Evolutionary conservation across 2,113 vertebrate genomes (phyloP).

Genomic region (Sylvietta virens): DNA sequence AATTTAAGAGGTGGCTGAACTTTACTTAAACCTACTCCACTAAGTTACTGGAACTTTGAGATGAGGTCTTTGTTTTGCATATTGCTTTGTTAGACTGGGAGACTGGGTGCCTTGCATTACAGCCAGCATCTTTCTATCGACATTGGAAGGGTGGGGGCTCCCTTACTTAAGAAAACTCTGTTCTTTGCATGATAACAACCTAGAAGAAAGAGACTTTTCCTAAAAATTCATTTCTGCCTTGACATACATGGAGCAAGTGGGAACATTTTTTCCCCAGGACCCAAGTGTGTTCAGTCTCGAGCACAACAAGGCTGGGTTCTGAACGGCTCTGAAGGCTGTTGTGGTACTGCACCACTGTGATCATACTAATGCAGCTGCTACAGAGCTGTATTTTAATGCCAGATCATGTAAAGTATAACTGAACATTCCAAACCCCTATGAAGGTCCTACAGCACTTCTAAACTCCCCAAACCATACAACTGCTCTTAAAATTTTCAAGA

Average conservation of each 20-base stretch:
- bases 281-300: not conserved
- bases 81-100: not conserved
- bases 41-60: not conserved
- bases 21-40: not conserved
- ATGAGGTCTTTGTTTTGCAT: not conserved
- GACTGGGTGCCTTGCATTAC: not conserved
- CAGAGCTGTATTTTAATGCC: not conserved
- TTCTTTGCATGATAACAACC: not conserved
- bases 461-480: not conserved
- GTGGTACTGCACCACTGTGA: not conserved
- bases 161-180: not conserved
- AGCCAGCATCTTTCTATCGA: fast-evolving
- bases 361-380: not conserved
- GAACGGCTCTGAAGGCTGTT: not conserved
- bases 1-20: not conserved
- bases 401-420: not conserved
- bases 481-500: not conserved
- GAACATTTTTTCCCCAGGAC: not conserved
- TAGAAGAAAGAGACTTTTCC: not conserved
- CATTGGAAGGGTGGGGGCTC: not conserved
- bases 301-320: not conserved
- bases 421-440: not conserved
- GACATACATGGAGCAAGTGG: not conserved
- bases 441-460: not conserved
- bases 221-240: not conserved